phyloP scores from a whole-genome alignment of 2,888 invertebrate genomes.

The Agrochola lota region DNA sequence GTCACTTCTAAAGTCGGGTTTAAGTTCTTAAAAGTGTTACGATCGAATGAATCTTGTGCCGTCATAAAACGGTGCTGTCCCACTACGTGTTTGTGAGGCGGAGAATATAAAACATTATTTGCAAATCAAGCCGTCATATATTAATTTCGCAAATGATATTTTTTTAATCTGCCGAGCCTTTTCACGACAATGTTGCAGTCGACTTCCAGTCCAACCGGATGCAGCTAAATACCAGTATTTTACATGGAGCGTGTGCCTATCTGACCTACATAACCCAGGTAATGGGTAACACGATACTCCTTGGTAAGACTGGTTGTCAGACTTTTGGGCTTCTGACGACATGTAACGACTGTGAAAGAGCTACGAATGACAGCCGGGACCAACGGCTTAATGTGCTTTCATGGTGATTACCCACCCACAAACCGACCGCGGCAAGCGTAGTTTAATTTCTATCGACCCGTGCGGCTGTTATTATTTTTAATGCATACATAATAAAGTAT shows the following conservation, averaged over 20 bases:
- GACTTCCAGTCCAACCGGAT: neutral
- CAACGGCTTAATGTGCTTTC: no score
- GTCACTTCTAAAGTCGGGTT: constrained; percentile 24
- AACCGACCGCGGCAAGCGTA: no score
- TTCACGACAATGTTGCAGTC: neutral
- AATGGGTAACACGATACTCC: neutral
- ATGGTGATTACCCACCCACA: no score
- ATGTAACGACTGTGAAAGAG: neutral
- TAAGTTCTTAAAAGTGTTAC: constrained; percentile 53
- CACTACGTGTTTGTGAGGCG: neutral
- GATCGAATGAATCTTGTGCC: constrained; percentile 30
- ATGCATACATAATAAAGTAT: neutral
- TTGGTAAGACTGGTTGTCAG: neutral
- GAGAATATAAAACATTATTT: constrained; percentile 19
- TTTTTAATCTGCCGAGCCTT: neutral
- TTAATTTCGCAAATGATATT: neutral
- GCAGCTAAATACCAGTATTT: neutral
- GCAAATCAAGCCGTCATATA: neutral
- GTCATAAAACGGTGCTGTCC: constrained; percentile 37
- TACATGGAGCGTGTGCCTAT: neutral
- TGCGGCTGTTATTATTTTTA: no score
- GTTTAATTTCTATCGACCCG: no score
- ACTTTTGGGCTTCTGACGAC: neutral
- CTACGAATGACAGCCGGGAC: no score
- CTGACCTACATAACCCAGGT: neutral